phyloP scores from a whole-genome alignment of 2,797 vertebrate species.

The Gymnopithys bicolor region DNA sequence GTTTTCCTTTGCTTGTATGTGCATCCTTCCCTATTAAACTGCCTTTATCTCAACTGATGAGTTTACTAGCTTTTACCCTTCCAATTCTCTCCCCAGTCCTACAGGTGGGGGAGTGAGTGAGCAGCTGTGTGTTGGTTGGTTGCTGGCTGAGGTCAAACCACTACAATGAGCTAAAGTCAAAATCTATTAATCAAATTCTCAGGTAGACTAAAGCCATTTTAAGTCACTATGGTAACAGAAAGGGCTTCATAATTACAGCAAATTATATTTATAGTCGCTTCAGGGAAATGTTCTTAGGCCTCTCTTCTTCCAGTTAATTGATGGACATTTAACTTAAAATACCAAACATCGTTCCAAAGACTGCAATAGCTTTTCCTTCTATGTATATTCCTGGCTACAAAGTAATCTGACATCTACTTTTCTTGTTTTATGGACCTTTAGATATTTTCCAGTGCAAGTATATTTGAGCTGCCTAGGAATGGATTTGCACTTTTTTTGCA shows the following conservation, averaged over 20 bases:
- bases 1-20: neutral
- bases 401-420: neutral
- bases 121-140: neutral
- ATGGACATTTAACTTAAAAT: neutral
- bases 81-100: neutral
- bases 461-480: neutral
- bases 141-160: neutral
- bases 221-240: neutral
- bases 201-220: neutral
- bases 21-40: neutral
- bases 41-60: neutral
- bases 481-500: neutral
- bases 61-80: neutral
- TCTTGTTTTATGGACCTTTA: neutral
- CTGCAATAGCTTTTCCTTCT: neutral
- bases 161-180: neutral
- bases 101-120: no score
- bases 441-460: neutral
- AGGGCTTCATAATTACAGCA: conserved; percentile 3
- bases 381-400: neutral
- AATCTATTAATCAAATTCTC: neutral
- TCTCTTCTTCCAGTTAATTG: neutral
- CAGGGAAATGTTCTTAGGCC: neutral
- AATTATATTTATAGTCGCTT: conserved; percentile 8
- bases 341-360: neutral